A percentile compares a stretch with the other conserved stretches of the same genome.
Conservation (phyloP, 2,797 vertebrate species). For the Tamandua tetradactyla region DNA sequence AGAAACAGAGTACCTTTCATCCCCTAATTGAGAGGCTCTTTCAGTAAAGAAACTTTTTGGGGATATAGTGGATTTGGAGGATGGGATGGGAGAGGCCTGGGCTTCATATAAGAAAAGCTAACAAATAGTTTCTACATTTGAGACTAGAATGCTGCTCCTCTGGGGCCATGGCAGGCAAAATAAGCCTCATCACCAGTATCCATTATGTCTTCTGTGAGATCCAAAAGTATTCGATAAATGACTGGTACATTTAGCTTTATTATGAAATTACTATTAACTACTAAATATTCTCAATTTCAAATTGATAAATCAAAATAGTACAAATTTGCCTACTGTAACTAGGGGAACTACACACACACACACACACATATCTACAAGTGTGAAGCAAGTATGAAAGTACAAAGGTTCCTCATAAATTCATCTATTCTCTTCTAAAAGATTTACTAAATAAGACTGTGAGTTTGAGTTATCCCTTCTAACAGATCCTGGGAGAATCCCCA, state of each 20-base stretch:
- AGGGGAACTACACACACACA: background rate
- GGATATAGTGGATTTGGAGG: rapidly evolving
- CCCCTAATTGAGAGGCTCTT: background rate
- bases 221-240: background rate
- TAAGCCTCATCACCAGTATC: background rate
- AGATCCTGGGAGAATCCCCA: too few species aligned
- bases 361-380: background rate
- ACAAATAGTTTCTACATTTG: background rate
- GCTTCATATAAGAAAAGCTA: background rate
- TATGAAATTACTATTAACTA: background rate
- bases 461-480: background rate
- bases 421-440: background rate
- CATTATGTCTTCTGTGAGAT: background rate
- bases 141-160: background rate
- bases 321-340: background rate
- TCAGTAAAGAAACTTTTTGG: background rate
- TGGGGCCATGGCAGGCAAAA: background rate
- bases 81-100: background rate
- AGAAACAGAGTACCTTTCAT: background rate
- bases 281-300: background rate
- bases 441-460: background rate
- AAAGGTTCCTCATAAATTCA: background rate
- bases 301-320: background rate
- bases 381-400: background rate
- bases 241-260: background rate